Evolutionary conservation across 2,113 vertebrate species (phyloP).

Genomic region (Hystrix cristata): DNA sequence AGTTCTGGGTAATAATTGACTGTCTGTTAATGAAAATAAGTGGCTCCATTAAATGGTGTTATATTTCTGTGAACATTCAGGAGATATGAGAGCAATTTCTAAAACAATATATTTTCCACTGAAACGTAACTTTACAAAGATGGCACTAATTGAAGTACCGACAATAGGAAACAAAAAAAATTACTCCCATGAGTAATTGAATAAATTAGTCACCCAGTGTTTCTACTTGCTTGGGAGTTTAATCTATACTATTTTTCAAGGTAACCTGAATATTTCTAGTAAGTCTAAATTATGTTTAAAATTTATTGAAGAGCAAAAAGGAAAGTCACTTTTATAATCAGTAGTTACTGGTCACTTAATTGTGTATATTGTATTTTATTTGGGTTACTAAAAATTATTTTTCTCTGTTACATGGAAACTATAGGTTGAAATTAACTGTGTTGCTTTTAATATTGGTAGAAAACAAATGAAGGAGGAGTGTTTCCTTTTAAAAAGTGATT

Average conservation of each 20-base stretch:
- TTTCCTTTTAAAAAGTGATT: constrained; percentile 19
- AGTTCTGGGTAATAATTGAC: neutral
- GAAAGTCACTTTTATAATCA: neutral
- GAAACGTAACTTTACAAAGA: constrained; percentile 34
- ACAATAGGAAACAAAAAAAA: neutral
- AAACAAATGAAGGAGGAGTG: neutral
- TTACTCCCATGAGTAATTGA: neutral
- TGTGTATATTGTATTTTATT: neutral
- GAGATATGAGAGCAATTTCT: neutral
- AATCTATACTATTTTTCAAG: constrained; percentile 47
- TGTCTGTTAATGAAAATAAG: neutral
- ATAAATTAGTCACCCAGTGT: constrained; percentile 22
- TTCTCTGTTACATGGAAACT: neutral
- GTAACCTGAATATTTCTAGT: constrained; percentile 10
- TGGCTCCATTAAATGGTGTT: neutral
- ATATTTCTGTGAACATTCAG: neutral
- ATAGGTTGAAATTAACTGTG: neutral
- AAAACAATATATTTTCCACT: neutral
- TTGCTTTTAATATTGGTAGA: neutral
- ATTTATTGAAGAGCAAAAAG: constrained; percentile 26
- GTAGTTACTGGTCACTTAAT: constrained; percentile 1
- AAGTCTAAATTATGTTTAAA: constrained; percentile 55
- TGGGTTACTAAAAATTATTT: neutral
- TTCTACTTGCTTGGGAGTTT: constrained; percentile 39
- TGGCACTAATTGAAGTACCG: neutral